Percentiles rank a stretch among this genome's conserved stretches.
Evolutionary conservation across 2,888 invertebrate species (phyloP).

Genomic region (Germaria angustata): DNA sequence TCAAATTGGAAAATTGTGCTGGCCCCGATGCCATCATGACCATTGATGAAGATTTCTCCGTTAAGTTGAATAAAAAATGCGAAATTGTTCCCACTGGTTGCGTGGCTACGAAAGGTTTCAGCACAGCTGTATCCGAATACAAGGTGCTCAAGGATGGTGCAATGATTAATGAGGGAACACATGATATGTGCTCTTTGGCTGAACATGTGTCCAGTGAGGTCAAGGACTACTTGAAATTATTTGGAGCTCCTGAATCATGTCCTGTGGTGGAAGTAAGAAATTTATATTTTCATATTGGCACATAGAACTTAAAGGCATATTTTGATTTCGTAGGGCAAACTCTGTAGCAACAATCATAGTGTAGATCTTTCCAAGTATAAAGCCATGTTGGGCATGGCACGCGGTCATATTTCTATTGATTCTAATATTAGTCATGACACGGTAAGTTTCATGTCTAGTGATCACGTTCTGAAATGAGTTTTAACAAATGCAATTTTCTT

Average conservation of each 20-base stretch:
- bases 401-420: conserved; percentile 78
- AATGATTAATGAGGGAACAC: conserved; percentile 78
- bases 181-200: conserved; percentile 79
- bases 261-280: conserved; percentile 77
- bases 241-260: conserved; percentile 79
- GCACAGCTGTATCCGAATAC: conserved; percentile 77
- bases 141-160: conserved; percentile 79
- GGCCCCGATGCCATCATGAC: conserved; percentile 73
- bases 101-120: conserved; percentile 78
- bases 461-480: neutral
- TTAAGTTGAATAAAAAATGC: conserved; percentile 79
- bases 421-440: conserved; percentile 79
- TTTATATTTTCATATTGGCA: neutral
- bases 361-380: conserved; percentile 80
- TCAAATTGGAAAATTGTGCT: conserved; percentile 77
- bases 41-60: conserved; percentile 73
- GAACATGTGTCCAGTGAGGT: conserved; percentile 68
- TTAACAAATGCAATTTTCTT: neutral
- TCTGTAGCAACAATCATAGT: conserved; percentile 77
- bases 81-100: conserved; percentile 80
- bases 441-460: conserved; percentile 71
- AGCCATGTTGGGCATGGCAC: conserved; percentile 79
- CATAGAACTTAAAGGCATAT: neutral
- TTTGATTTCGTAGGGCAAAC: conserved; percentile 72
- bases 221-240: conserved; percentile 65